Percentiles rank a stretch among this genome's conserved stretches.
Evolutionary conservation across 2,888 invertebrate species (phyloP).

Genomic region (Muschampia plurimacula): DNA sequence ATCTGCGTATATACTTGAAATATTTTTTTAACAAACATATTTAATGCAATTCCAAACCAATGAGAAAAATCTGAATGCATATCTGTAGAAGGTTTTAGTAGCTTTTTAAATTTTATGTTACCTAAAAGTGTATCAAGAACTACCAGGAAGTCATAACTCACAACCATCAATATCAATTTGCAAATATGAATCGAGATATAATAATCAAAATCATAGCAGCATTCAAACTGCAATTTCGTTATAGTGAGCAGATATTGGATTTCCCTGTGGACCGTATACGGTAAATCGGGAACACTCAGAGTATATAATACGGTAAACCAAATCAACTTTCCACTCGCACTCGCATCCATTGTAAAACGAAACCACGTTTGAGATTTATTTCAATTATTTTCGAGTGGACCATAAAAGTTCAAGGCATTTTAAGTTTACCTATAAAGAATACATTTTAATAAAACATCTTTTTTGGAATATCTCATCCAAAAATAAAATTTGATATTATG

Average conservation of each 20-base stretch:
- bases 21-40: too few relatives aligned
- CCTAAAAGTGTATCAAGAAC: slow-evolving; percentile 30
- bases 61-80: too few relatives aligned
- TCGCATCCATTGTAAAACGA: slow-evolving; percentile 52
- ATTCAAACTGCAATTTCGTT: slow-evolving; percentile 79
- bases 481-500: too few relatives aligned
- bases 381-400: slow-evolving; percentile 44
- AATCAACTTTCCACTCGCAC: slow-evolving; percentile 64
- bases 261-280: slow-evolving; percentile 64
- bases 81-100: too few relatives aligned
- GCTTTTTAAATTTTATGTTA: not conserved
- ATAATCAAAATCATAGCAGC: slow-evolving; percentile 78
- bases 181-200: slow-evolving; percentile 69
- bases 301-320: slow-evolving; percentile 61
- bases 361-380: slow-evolving; percentile 50
- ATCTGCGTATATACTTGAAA: too few relatives aligned
- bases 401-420: slow-evolving; percentile 5
- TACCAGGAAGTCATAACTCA: slow-evolving; percentile 39
- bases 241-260: slow-evolving; percentile 74
- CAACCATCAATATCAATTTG: slow-evolving; percentile 55
- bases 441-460: too few relatives aligned
- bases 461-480: too few relatives aligned
- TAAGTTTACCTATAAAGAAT: too few relatives aligned
- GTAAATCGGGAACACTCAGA: slow-evolving; percentile 57
- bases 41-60: too few relatives aligned